Evolutionary conservation across 1,140 invertebrate species (phyloP), one percentile per base, ranked within the genome.

Genomic region (Halotydeus destructor): DNA sequence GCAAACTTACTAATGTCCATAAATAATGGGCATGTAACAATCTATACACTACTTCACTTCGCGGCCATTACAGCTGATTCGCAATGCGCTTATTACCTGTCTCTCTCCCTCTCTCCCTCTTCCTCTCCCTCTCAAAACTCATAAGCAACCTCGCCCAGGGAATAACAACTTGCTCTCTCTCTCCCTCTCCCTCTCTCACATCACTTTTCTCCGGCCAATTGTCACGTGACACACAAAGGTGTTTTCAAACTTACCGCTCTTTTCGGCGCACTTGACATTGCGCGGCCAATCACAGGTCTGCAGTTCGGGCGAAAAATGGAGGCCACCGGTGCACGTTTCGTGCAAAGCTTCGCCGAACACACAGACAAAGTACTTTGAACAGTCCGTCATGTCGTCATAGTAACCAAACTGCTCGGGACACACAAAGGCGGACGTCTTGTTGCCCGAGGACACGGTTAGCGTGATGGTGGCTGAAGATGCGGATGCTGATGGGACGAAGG

Each of bases 361-460:
- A 57, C 83, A 88, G 8, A 89, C 83, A 57, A 84, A 88, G 58
- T 88, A 89, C 52, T 82, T 75, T 2, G 78, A 80, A 61, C 85
- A 91, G 57, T 91, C 83, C 40, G 67, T 71, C 2, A 78, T 77
- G 60, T 89, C 83, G 2, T 81, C 76, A 58, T 86, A 89, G 58
- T 91, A 89, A 16, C 84, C 84, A 51, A 91, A 89, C 61, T 89
- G 83, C 62, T 91, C 83, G 4, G 83, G 83, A 57, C 84, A 91
- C 55, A 80, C 75, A 59, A 89, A 91, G 22, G 27, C 33, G n/a
- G n/a, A n/a, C n/a, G n/a, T n/a, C n/a, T n/a, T n/a, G n/a, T n/a
- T n/a, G n/a, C n/a, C n/a, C n/a, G n/a, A n/a, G n/a, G n/a, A n/a
- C n/a, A n/a, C n/a, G n/a, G n/a, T n/a, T n/a, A n/a, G n/a, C n/a